Evolutionary conservation across 2,113 vertebrate genomes (phyloP).

Genomic region (Phaethornis superciliosus): DNA sequence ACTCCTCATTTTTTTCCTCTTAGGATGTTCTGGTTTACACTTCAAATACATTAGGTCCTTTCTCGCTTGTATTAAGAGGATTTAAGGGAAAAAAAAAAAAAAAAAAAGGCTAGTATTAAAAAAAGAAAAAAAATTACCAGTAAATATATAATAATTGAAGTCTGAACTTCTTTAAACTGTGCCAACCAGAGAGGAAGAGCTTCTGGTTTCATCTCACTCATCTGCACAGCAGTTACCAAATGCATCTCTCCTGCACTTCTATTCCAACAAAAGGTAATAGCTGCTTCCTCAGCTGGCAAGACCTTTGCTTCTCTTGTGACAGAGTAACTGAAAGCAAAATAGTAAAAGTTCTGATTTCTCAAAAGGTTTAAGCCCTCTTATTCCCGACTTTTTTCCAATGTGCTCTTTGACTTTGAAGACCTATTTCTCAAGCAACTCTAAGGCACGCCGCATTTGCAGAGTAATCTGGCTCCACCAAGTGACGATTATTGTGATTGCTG

Average conservation of each 20-base stretch:
- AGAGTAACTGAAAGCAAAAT: not conserved
- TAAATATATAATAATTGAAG: not conserved
- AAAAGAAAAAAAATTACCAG: not conserved
- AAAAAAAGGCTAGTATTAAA: not conserved
- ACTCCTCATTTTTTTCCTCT: not conserved
- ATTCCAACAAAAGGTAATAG: not conserved
- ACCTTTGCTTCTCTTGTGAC: not conserved
- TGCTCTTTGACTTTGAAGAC: not conserved
- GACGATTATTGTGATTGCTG: conserved; percentile 38
- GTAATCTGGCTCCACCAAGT: conserved; percentile 77
- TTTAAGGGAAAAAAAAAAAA: not conserved
- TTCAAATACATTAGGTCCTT: not conserved
- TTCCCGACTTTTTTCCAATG: not conserved
- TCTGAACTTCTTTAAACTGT: not conserved
- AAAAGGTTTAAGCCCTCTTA: not conserved
- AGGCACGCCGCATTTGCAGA: not conserved
- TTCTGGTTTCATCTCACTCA: not conserved
- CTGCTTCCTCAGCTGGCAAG: not conserved
- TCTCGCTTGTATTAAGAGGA: not conserved
- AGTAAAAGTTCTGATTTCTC: not conserved
- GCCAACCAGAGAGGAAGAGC: not conserved
- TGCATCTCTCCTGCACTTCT: not conserved
- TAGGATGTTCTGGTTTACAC: not conserved
- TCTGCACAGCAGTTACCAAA: not conserved
- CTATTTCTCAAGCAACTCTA: not conserved